Base-by-base conservation (phyloP, 92 coral and sea anemone genomes). In the Montipora capitata region DNA sequence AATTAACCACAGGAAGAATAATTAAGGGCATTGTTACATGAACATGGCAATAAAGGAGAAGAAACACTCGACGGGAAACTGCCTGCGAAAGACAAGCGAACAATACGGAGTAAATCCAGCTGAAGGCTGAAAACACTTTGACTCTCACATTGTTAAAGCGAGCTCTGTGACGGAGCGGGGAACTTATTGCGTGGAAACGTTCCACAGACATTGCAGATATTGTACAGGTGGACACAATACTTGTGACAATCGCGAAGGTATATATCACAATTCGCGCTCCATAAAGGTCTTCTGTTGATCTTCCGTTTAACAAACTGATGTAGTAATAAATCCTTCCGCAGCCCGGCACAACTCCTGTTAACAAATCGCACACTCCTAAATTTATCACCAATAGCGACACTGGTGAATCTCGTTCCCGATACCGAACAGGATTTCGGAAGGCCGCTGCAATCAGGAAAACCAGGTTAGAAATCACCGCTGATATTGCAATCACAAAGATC, bases 21-120 rank as follows among this genome's bases (percentile, higher is more conserved):
- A 85, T 15, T 5, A 90, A 83, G 6, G 93, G 80, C 27, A 79
- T 40, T 2, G 93, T n/a, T 2, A 90, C 86, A 54, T 90, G 93
- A 11, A 90, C 71, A 72, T 90, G 93, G 16, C 81, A 72, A 51
- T 78, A 75, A 16, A 90, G 38, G 3, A 79, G 20, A 44, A n/a
- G 15, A n/a, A 59, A 78, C 16, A 77, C 49, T 1, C 40, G 4
- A 1, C 3, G 4, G 0, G 82, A 20, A 68, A 90, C 72, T 16
- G 90, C 93, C 77, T 56, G 72, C 39, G 58, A 15, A 12, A 90
- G 58, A 39, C 77, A 44, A 41, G 85, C 7, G 76, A 90, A 90
- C 4, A 90, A 20, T 14, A 72, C 41, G 17, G 90, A 44, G 76
- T 90, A 90, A 5, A 72, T 43, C 93, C 93, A 90, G 8, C 58